A percentile compares a stretch with the other conserved stretches of the same genome.
phyloP scores from a whole-genome alignment of 2,113 vertebrate genomes.

The Osmerus eperlanus region DNA sequence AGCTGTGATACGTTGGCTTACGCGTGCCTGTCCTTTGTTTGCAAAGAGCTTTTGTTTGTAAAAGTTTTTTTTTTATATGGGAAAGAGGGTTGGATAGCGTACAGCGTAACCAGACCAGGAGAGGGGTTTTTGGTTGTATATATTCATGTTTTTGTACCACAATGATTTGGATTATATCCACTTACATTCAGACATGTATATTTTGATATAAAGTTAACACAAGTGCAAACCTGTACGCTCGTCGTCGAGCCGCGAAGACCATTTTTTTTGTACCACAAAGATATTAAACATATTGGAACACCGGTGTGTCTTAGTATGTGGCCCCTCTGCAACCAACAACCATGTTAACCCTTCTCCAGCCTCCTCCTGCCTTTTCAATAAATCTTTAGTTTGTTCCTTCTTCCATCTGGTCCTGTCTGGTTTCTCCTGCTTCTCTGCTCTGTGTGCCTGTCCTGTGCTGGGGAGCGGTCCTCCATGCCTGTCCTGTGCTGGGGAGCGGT shows the following conservation, averaged over 20 bases:
- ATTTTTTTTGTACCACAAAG: conserved; percentile 69
- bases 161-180: conserved; percentile 66
- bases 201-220: conserved; percentile 63
- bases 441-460: conserved; percentile 34
- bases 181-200: conserved; percentile 73
- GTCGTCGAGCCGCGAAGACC: conserved; percentile 54
- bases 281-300: conserved; percentile 72
- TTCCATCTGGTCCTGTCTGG: conserved; percentile 67
- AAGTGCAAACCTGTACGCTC: conserved; percentile 61
- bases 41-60: conserved; percentile 21
- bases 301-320: conserved; percentile 59
- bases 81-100: conserved; percentile 43
- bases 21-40: conserved; percentile 46
- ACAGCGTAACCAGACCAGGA: conserved; percentile 49
- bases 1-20: conserved; percentile 53
- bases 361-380: conserved; percentile 70
- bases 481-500: conserved; percentile 43
- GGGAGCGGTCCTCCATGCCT: conserved; percentile 32
- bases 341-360: conserved; percentile 7
- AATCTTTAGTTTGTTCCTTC: conserved; percentile 73
- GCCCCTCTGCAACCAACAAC: conserved; percentile 27
- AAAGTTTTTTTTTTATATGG: conserved; percentile 57
- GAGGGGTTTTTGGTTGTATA: conserved; percentile 63
- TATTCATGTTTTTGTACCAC: conserved; percentile 77
- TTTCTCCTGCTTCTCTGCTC: conserved; percentile 56